Evolutionary conservation across 2,888 invertebrate species (phyloP).

Genomic region (Hyalella azteca): DNA sequence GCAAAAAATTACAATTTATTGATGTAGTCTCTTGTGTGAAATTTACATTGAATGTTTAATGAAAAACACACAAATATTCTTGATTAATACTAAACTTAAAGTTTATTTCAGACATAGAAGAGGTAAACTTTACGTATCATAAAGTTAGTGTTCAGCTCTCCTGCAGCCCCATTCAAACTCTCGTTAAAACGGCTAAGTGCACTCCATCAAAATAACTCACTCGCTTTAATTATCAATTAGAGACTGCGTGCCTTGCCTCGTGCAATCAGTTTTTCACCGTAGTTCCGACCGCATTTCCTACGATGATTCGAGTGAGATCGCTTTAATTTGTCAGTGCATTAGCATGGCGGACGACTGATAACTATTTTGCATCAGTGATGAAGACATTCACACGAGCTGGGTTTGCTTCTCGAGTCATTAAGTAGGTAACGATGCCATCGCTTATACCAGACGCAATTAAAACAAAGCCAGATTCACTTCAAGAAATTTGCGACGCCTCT

Average conservation of each 20-base stretch:
- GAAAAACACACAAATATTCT: too few species aligned
- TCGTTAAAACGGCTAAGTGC: conserved; percentile 34
- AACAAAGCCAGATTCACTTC: conserved; percentile 13
- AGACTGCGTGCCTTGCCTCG: background rate
- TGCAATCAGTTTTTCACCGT: background rate
- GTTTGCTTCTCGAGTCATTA: conserved; percentile 22
- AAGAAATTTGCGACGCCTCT: background rate
- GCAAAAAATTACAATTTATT: too few species aligned
- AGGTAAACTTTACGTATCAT: background rate
- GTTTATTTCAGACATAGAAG: too few species aligned
- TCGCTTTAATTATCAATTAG: conserved; percentile 31
- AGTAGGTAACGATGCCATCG: conserved; percentile 1
- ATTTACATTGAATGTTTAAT: too few species aligned
- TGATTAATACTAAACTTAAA: too few species aligned
- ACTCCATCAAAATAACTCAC: conserved; percentile 31
- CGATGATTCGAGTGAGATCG: background rate
- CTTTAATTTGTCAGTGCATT: background rate
- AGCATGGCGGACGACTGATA: background rate
- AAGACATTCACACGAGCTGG: conserved; percentile 9
- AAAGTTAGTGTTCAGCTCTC: background rate
- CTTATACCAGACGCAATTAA: conserved; percentile 18
- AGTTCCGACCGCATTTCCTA: background rate
- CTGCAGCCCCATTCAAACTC: conserved; percentile 24
- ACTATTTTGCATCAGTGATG: background rate
- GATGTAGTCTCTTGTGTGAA: too few species aligned